phyloP scores from a whole-genome alignment of 2,113 vertebrate species.

The Rafetus swinhoei region DNA sequence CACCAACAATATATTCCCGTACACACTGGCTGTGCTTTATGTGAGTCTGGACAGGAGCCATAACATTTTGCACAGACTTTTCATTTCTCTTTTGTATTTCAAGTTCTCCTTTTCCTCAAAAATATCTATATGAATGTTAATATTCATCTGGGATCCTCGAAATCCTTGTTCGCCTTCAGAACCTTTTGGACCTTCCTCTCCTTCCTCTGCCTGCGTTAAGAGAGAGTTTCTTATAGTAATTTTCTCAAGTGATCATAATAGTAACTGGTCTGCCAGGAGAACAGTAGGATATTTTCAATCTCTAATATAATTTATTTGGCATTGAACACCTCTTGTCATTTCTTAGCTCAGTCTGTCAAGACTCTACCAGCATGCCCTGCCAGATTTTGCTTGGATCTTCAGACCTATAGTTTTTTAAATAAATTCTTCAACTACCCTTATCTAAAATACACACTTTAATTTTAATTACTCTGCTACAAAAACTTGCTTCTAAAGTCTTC shows the following conservation, averaged over 20 bases:
- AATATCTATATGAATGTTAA: background rate
- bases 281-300: background rate
- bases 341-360: background rate
- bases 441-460: no score
- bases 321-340: background rate
- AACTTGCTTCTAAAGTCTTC: no score
- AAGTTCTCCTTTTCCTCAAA: background rate
- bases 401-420: no score
- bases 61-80: background rate
- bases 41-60: background rate
- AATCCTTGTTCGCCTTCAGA: conserved; percentile 44
- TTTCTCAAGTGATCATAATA: background rate
- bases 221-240: background rate
- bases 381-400: background rate
- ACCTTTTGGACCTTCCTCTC: conserved; percentile 23
- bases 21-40: background rate
- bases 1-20: background rate
- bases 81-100: background rate
- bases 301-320: background rate
- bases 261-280: background rate
- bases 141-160: conserved; percentile 55
- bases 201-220: conserved; percentile 32
- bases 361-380: background rate
- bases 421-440: no score
- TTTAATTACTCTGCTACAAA: no score